Evolutionary conservation across 2,113 vertebrate genomes (phyloP).

Genomic region (Bubalus kerabau): DNA sequence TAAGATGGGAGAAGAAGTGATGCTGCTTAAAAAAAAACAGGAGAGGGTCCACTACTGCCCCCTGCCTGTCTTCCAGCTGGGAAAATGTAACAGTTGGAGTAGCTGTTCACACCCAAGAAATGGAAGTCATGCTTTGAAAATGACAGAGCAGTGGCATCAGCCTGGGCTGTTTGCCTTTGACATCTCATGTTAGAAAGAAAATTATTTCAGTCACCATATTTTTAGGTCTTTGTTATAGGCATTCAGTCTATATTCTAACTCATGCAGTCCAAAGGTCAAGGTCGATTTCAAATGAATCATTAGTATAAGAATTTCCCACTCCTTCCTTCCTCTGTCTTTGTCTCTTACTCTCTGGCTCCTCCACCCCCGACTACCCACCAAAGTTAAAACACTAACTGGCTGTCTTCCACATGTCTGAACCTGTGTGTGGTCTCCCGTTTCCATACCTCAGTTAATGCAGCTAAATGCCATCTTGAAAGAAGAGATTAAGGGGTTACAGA

Average conservation of each 20-base stretch:
- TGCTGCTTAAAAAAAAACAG: not conserved
- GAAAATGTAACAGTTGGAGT: not conserved
- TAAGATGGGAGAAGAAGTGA: not conserved
- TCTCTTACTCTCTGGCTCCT: not conserved
- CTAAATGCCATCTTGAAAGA: not conserved
- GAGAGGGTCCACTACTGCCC: rapidly evolving
- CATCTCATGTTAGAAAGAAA: not conserved
- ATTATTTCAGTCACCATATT: not conserved
- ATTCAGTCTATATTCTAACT: not conserved
- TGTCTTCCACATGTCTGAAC: not conserved
- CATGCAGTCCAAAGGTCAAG: not conserved
- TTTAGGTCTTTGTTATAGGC: not conserved
- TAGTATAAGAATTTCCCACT: not conserved
- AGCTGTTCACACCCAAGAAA: not conserved
- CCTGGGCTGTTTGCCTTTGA: not conserved
- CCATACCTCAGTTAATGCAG: not conserved
- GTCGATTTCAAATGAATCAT: not conserved
- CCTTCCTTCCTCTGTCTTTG: not conserved
- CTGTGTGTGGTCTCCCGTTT: not conserved
- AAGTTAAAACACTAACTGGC: too few species aligned
- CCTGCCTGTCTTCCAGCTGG: rapidly evolving
- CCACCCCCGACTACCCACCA: not conserved
- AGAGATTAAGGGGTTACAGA: not conserved
- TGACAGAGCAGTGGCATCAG: not conserved
- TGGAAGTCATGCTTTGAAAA: rapidly evolving